Percentiles rank a stretch among this genome's conserved stretches.
Evolutionary conservation across 2,888 invertebrate genomes (phyloP).

Genomic region (Conops quadrifasciatus): DNA sequence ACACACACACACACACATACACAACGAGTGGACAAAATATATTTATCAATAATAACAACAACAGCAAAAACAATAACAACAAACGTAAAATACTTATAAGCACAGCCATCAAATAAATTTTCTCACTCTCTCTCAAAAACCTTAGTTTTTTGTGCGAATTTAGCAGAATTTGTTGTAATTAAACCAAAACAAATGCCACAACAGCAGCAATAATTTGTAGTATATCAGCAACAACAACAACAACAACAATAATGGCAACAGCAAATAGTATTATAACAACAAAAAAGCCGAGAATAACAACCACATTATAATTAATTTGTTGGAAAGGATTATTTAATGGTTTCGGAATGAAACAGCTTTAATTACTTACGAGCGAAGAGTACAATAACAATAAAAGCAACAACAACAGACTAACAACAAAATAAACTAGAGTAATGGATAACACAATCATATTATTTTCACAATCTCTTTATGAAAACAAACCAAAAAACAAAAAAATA

Average conservation of each 20-base stretch:
- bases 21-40: constrained; percentile 1
- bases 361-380: neutral
- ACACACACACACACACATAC: constrained; percentile 2
- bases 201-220: neutral
- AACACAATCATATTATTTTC: no score
- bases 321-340: constrained; percentile 1
- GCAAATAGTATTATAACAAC: neutral
- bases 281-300: neutral
- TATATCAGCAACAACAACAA: neutral
- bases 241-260: constrained; percentile 5
- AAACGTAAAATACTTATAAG: neutral
- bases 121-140: no score
- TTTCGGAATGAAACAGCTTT: neutral
- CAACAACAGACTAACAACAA: no score
- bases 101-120: no score
- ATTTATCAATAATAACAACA: constrained; percentile 9
- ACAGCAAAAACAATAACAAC: neutral
- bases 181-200: constrained; percentile 4
- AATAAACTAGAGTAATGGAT: no score
- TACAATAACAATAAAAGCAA: no score
- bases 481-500: no score
- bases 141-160: constrained; percentile 21
- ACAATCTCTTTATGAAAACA: no score
- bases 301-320: constrained; percentile 17
- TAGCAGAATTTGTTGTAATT: constrained; percentile 11